Percentiles rank a stretch among this genome's conserved stretches.
These are phyloP conservation scores for Pogonocherus hispidulus DNA, from an alignment of 2,888 invertebrate species.

Conservation along the genomic window DNA sequence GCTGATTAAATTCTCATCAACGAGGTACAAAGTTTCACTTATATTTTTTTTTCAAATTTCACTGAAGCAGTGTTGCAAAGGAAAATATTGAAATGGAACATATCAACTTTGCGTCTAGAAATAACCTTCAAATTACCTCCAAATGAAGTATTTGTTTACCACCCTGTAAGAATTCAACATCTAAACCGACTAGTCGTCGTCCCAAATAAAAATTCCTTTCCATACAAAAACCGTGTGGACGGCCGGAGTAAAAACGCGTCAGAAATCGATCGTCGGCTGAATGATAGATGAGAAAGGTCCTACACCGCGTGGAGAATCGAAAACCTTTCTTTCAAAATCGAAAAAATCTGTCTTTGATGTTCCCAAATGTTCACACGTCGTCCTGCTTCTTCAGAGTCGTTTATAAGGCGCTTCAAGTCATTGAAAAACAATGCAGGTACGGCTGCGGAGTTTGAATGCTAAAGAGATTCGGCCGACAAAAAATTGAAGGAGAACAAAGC, in stretches of 20 bases:
- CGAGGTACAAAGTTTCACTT: too few species aligned
- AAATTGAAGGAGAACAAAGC: conserved; percentile 49
- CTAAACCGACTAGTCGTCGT: too few species aligned
- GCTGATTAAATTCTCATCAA: too few species aligned
- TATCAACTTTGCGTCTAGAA: too few species aligned
- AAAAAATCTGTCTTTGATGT: conserved; percentile 61
- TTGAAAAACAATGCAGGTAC: conserved; percentile 60
- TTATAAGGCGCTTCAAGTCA: conserved; percentile 54
- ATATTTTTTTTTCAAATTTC: too few species aligned
- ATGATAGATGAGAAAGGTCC: conserved; percentile 52
- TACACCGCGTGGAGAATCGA: conserved; percentile 49
- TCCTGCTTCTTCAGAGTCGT: conserved; percentile 51
- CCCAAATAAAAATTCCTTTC: conserved; percentile 6
- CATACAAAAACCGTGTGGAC: conserved; percentile 9
- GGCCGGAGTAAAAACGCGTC: conserved; percentile 47
- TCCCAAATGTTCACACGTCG: conserved; percentile 58
- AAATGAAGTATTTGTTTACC: too few species aligned
- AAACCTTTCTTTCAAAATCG: conserved; percentile 49
- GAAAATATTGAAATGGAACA: too few species aligned
- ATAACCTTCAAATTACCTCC: too few species aligned
- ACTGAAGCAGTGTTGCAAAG: too few species aligned
- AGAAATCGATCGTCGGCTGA: conserved; percentile 52
- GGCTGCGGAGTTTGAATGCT: conserved; percentile 49
- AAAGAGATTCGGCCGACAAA: conserved; percentile 44
- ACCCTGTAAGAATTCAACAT: too few species aligned